Conservation (phyloP, 2,888 invertebrate species). For the Aelia acuminata region DNA sequence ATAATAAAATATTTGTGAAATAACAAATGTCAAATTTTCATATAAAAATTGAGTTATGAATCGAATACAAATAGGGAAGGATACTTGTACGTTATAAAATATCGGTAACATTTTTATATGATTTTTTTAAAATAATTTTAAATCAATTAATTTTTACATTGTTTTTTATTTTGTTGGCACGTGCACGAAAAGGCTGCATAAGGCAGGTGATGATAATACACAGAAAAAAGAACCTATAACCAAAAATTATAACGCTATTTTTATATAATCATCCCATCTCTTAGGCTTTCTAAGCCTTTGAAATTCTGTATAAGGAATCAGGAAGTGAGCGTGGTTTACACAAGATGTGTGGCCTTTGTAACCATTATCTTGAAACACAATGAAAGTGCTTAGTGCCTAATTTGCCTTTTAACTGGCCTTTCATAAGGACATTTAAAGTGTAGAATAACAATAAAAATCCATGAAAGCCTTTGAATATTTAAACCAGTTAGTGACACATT, state of each 20-base stretch:
- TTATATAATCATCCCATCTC: conserved; percentile 13
- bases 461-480: not conserved
- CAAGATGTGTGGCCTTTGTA: conserved; percentile 29
- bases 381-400: not conserved
- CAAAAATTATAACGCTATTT: conserved; percentile 38
- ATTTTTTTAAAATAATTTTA: no score
- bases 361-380: not conserved
- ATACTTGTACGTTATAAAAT: no score
- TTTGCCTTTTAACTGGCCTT: not conserved
- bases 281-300: conserved; percentile 17
- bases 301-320: conserved; percentile 18
- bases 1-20: not conserved
- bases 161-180: not conserved
- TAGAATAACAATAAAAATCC: not conserved
- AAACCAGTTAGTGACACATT: not conserved
- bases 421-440: not conserved
- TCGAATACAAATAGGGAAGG: no score
- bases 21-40: not conserved
- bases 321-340: not conserved
- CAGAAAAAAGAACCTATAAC: not conserved
- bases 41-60: no score
- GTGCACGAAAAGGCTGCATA: not conserved
- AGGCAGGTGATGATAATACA: not conserved
- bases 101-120: no score
- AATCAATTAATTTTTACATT: no score